phyloP scores from a whole-genome alignment of 1,140 invertebrate genomes.

The Aphaenogaster floridana region DNA sequence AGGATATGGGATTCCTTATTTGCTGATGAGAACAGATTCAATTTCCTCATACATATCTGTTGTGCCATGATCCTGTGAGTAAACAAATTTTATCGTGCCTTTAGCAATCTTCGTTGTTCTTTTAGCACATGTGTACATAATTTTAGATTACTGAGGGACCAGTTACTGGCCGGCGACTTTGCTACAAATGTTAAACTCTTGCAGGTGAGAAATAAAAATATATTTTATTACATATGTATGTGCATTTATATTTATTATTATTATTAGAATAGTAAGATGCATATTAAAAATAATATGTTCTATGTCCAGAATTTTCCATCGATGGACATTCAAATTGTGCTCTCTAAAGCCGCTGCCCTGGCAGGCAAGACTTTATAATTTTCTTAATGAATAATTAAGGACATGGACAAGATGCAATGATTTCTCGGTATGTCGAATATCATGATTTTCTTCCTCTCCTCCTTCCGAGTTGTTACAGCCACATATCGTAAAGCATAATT shows the following conservation, averaged over 20 bases:
- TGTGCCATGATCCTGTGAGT: slow-evolving; percentile 99
- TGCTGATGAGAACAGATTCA: slow-evolving; percentile 95
- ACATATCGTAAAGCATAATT: slow-evolving; percentile 12
- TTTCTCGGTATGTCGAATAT: neutral
- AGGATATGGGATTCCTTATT: slow-evolving; percentile 98
- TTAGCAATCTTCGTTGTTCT: neutral
- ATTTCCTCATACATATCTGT: slow-evolving; percentile 96
- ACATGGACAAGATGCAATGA: slow-evolving; percentile 10
- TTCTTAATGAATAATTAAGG: slow-evolving; percentile 52
- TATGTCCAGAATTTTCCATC: slow-evolving; percentile 90
- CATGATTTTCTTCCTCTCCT: slow-evolving; percentile 5
- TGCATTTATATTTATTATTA: slow-evolving; percentile 11
- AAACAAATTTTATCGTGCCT: slow-evolving; percentile 35
- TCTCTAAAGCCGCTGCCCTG: slow-evolving; percentile 89
- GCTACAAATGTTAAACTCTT: slow-evolving; percentile 97
- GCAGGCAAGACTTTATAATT: slow-evolving; percentile 81
- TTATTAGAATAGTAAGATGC: neutral
- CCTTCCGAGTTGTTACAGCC: neutral
- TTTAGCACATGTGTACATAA: neutral
- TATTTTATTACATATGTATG: neutral
- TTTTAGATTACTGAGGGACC: slow-evolving; percentile 92
- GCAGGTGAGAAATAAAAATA: slow-evolving; percentile 87
- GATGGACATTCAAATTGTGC: slow-evolving; percentile 91
- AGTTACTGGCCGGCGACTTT: slow-evolving; percentile 95
- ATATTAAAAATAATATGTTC: slow-evolving; percentile 34